Evolutionary conservation across 2,888 invertebrate species (phyloP).

Genomic region (Drosophila monieri): DNA sequence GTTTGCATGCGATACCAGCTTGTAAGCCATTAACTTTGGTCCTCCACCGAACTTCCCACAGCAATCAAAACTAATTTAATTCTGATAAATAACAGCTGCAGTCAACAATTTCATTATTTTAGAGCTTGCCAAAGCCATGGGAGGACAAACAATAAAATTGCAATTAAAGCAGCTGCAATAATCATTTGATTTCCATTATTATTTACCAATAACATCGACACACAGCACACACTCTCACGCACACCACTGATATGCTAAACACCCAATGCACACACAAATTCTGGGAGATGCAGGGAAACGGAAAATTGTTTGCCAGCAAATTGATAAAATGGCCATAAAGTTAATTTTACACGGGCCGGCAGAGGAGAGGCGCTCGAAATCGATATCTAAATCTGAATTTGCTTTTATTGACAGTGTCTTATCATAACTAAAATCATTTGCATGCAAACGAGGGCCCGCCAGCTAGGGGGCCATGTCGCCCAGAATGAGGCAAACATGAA

Average conservation of each 20-base stretch:
- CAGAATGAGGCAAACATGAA: slow-evolving; percentile 68
- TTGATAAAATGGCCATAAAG: slow-evolving; percentile 64
- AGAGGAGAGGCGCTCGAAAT: background rate
- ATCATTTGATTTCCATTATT: slow-evolving; percentile 61
- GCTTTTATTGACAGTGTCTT: slow-evolving; percentile 69
- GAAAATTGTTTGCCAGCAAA: slow-evolving; percentile 38
- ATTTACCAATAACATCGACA: slow-evolving; percentile 31
- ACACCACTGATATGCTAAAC: background rate
- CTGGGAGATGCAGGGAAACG: slow-evolving; percentile 9
- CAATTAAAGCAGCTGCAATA: slow-evolving; percentile 54
- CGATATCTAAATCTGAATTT: slow-evolving; percentile 35
- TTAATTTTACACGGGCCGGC: slow-evolving; percentile 48
- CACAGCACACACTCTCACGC: slow-evolving; percentile 2
- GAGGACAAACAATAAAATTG: slow-evolving; percentile 53
- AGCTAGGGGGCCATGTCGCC: slow-evolving; percentile 38
- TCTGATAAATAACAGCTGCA: slow-evolving; percentile 52
- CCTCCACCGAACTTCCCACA: slow-evolving; percentile 31
- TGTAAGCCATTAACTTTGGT: slow-evolving; percentile 9
- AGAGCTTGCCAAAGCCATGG: slow-evolving; percentile 21
- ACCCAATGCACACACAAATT: slow-evolving; percentile 13
- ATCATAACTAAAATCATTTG: slow-evolving; percentile 73
- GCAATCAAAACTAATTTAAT: slow-evolving; percentile 55
- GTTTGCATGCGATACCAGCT: slow-evolving; percentile 24
- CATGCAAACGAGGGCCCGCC: slow-evolving; percentile 45
- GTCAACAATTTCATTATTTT: slow-evolving; percentile 31